Evolutionary conservation across 2,888 invertebrate genomes (phyloP), one percentile per base, ranked within the genome.

Genomic region (Ecdyonurus torrentis): DNA sequence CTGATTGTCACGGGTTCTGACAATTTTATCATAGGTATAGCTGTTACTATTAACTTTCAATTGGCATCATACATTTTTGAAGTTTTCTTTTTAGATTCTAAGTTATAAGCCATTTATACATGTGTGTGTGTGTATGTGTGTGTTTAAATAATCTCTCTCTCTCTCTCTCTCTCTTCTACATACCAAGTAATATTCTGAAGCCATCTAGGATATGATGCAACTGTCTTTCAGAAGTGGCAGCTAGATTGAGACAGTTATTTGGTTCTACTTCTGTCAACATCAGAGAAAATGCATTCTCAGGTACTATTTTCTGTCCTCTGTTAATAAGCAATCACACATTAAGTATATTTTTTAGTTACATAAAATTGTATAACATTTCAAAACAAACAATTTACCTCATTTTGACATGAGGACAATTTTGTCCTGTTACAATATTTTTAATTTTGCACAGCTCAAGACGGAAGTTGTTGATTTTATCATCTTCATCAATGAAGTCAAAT

Each of bases 151-250:
- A n/a, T n/a, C n/a, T n/a, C n/a, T n/a, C n/a, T n/a, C n/a, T n/a
- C n/a, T n/a, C n/a, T n/a, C n/a, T n/a, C n/a, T n/a, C n/a, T n/a
- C n/a, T n/a, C n/a, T n/a, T n/a, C n/a, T n/a, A n/a, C 62, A 70
- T 70, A 65, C 75, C 76, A 2, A 79, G 70, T 23, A 80, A 69
- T 18, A 77, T 75, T 67, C 77, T 76, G 58, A 80, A 71, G 1
- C 78, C 79, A 69, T 80, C 80, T 2, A 74, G 74, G 80, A 80
- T 80, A 67, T 73, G 70, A 64, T 72, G 71, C 66, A 70, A 74
- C 10, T 69, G 68, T 64, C 69, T 68, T 37, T 78, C 75, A 66
- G 72, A 74, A 20, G 75, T 72, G 5, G 79, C 78, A 10, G 77
- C 72, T 67, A 80, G 78, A 68, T 77, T 76, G 52, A 77, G 68